These are phyloP conservation scores for Pipra filicauda DNA, from an alignment of 2,113 vertebrate species.

Conservation along the genomic window DNA sequence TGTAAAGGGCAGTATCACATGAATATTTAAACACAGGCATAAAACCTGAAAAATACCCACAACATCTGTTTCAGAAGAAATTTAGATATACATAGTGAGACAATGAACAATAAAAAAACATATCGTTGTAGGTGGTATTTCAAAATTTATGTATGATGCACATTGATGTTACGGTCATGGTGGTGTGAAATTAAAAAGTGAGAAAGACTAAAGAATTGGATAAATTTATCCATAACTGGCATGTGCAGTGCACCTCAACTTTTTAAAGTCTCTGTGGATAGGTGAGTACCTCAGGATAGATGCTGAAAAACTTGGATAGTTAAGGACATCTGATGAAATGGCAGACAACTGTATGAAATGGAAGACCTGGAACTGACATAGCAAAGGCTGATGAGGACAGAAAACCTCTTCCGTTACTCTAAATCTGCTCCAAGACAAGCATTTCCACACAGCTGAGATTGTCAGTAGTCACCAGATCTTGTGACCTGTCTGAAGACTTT, in stretches of 20 bases:
- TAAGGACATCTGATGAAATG: background rate
- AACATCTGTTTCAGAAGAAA: background rate
- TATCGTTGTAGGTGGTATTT: background rate
- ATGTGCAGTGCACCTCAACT: background rate
- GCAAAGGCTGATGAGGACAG: background rate
- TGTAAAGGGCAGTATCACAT: background rate
- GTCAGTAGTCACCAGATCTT: background rate
- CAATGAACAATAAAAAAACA: background rate
- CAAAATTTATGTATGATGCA: background rate
- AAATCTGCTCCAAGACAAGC: background rate
- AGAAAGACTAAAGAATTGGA: background rate
- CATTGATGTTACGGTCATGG: background rate
- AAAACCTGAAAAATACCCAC: background rate
- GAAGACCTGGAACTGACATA: background rate
- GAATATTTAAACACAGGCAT: background rate
- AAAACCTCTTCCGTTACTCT: background rate
- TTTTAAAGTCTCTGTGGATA: background rate
- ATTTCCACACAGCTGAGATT: background rate
- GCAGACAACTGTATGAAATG: background rate
- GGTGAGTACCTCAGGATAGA: background rate
- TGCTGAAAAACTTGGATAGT: background rate
- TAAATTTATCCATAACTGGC: background rate
- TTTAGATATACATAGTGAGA: background rate
- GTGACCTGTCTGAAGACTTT: background rate
- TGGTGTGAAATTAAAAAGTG: background rate